Base-by-base conservation (phyloP, 2,113 vertebrate species). In the Melanostigma gelatinosum region DNA sequence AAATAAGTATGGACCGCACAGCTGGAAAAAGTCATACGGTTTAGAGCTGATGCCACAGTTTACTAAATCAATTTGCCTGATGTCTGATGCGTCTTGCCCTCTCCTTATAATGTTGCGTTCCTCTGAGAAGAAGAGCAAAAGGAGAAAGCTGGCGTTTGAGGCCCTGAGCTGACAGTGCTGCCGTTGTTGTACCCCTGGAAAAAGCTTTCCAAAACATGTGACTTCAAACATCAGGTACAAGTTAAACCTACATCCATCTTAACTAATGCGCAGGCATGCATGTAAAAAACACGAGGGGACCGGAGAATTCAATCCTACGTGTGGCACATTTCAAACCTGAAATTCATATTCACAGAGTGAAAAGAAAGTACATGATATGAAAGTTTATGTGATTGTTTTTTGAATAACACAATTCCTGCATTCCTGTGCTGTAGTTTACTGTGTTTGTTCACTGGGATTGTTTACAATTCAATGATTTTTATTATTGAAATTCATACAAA, bases 31-130 rank as follows among this genome's bases (percentile, higher is more conserved):
- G 87, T 92, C 67, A 77, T 80, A 81, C 2, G 73, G 83, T 86
- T 83, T 83, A n/a, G 79, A 84, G 76, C 73, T 61, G 85, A 88
- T 89, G 84, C 85, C 82, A 78, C 84, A 71, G 87, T 86, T 87
- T 88, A 86, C 86, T 71, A 58, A 83, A 83, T 85, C 58, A 81
- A 83, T 50, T 79, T n/a, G 64, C 79, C 57, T 87, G 67, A 76
- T 81, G 75, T 71, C 73, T 89, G 79, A 15, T 65, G 60, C 22
- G 4, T 50, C 70, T 50, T 24, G 62, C 58, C 64, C 79, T 89
- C 66, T 58, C 50, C 42, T 75, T 75, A 79, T 87, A 68, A 85
- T 74, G 61, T 67, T 61, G 86, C 93, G 94, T 95, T 95, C 94
- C 90, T 93, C 65, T 78, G 77, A 72, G 75, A 68, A 91, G 91